Evolutionary conservation across 2,888 invertebrate genomes (phyloP).

Genomic region (Arrhopalites spinosus): DNA sequence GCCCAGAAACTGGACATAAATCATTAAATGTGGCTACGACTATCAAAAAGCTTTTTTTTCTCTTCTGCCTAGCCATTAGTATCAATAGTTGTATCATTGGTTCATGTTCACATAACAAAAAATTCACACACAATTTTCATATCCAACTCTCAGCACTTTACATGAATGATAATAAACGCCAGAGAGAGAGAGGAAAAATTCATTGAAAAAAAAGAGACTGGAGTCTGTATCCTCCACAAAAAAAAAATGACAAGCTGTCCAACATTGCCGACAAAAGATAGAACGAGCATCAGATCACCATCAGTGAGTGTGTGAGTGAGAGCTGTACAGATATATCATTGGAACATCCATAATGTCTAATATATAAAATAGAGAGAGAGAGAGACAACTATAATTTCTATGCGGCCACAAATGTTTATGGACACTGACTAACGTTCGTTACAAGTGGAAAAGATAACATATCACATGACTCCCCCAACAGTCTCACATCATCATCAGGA

Average conservation of each 20-base stretch:
- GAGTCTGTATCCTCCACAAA: background rate
- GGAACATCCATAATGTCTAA: background rate
- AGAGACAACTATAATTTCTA: background rate
- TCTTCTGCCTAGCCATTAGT: too few relatives aligned
- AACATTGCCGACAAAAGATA: conserved; percentile 27
- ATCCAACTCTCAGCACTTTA: background rate
- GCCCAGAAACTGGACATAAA: conserved; percentile 23
- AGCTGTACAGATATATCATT: background rate
- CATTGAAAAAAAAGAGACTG: background rate
- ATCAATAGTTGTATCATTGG: too few relatives aligned
- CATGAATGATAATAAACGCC: background rate
- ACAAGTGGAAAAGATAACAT: background rate
- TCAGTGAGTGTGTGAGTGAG: background rate
- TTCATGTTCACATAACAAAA: too few relatives aligned
- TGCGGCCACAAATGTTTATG: too few relatives aligned
- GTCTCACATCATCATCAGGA: conserved; percentile 10
- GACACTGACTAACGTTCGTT: too few relatives aligned
- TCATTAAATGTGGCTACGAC: conserved; percentile 20
- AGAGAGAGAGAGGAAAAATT: background rate
- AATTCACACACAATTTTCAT: too few relatives aligned
- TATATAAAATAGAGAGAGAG: background rate
- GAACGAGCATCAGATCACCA: conserved; percentile 12
- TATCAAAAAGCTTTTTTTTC: background rate
- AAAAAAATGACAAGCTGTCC: conserved; percentile 32
- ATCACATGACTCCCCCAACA: background rate